Percentiles rank a stretch among this genome's conserved stretches.
Evolutionary conservation across 2,113 vertebrate species (phyloP).

Genomic region (Oreochromis aureus): DNA sequence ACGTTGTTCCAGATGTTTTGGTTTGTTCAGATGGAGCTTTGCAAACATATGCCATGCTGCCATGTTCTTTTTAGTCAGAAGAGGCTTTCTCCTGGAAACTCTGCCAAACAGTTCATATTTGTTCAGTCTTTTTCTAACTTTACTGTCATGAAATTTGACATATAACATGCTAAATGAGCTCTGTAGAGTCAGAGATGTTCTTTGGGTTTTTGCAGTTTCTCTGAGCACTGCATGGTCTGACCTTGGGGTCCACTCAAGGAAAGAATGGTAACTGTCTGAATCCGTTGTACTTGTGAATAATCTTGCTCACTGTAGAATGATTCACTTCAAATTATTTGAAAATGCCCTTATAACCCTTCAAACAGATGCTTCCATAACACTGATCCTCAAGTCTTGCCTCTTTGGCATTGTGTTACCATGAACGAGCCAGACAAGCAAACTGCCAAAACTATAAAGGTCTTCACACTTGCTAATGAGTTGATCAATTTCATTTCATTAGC

Average conservation of each 20-base stretch:
- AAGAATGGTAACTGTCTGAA: background rate
- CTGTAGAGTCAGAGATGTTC: background rate
- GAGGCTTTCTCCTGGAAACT: background rate
- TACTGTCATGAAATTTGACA: background rate
- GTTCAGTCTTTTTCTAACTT: background rate
- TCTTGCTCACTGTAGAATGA: background rate
- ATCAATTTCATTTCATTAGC: background rate
- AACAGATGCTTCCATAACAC: background rate
- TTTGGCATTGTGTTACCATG: background rate
- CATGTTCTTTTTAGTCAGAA: background rate
- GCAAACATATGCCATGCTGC: accelerated
- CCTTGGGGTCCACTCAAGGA: accelerated
- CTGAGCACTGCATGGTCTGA: background rate
- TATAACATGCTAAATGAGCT: background rate
- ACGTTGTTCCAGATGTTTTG: background rate
- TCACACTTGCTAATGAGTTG: background rate
- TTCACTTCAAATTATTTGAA: background rate
- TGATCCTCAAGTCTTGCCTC: accelerated
- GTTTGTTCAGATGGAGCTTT: background rate
- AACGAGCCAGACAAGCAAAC: background rate
- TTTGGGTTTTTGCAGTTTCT: background rate
- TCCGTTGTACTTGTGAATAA: background rate
- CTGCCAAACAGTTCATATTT: background rate
- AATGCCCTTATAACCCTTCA: background rate
- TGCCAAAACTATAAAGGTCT: background rate